Base-by-base conservation (phyloP, 1,140 invertebrate genomes). In the Cepaea nemoralis region DNA sequence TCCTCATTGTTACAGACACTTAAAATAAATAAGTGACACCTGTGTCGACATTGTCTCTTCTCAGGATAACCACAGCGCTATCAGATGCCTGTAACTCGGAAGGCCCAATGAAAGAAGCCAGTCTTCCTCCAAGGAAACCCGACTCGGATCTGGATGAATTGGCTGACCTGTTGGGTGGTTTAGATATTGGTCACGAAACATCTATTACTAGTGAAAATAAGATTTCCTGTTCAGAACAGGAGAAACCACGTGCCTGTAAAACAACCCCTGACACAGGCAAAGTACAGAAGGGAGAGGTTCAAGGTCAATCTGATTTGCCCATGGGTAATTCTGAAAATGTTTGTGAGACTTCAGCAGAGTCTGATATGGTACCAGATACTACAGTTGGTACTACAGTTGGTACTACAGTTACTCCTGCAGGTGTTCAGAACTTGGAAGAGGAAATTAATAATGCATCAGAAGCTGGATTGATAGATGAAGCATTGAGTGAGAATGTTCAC, bases 151-250 rank as follows among this genome's bases (percentile, higher is more conserved):
- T 74, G 6, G 71, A 74, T 35, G 71, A 48, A 48, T 74, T 74
- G 33, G 71, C 71, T 27, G 39, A 48, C 42, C 50, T 74, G 71
- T 50, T 74, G n/a, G n/a, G 2, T 74, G 71, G n/a, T 33, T 45
- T 74, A 31, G 71, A 74, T 33, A 74, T 74, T 42, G 39, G 33
- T 40, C 70, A 37, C 24, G 27, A 3, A 27, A 10, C 27, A 14
- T 14, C 70, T n/a, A 5, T 14, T 69, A 3, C 24, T 5, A 31
- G n/a, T 55, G 50, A 55, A 24, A 19, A 55, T 55, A 55, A 55
- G 22, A n/a, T n/a, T n/a, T 55, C 50, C 19, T 55, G 5, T 22
- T 22, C 3, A 55, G 50, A 55, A 8, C 3, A 55, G 19, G 1
- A 55, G 50, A 55, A 5, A 55, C 22, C 22, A 55, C n/a, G 22